phyloP scores from a whole-genome alignment of 1,140 invertebrate genomes.

The Drosophila leontia region DNA sequence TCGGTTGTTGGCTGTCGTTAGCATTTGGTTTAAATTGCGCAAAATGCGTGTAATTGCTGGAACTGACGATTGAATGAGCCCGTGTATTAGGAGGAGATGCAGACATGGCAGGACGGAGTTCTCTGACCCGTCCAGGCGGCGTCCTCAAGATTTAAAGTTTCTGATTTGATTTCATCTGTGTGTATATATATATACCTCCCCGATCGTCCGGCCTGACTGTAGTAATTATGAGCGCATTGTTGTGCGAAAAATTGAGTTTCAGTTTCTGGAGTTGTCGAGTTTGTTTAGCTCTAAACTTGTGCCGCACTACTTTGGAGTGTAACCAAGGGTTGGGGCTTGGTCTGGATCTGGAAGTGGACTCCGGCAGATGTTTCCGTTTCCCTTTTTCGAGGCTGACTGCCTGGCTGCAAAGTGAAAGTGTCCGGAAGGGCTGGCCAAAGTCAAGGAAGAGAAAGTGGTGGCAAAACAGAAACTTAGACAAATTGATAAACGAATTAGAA shows the following conservation, averaged over 20 bases:
- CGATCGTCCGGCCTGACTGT: slow-evolving; percentile 19
- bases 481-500: slow-evolving; percentile 34
- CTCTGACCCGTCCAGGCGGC: slow-evolving; percentile 42
- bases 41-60: slow-evolving; percentile 84
- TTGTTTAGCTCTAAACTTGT: slow-evolving; percentile 71
- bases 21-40: slow-evolving; percentile 84
- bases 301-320: slow-evolving; percentile 25
- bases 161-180: slow-evolving; percentile 66
- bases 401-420: slow-evolving; percentile 44
- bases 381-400: neutral
- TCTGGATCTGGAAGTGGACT: slow-evolving; percentile 35
- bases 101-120: slow-evolving; percentile 13
- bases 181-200: neutral
- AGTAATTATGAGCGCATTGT: slow-evolving; percentile 80
- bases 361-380: slow-evolving; percentile 58
- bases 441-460: slow-evolving; percentile 7
- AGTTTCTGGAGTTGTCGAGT: slow-evolving; percentile 58
- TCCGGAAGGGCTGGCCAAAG: slow-evolving; percentile 10
- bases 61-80: slow-evolving; percentile 82
- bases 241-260: slow-evolving; percentile 79
- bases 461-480: slow-evolving; percentile 8
- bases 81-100: slow-evolving; percentile 55
- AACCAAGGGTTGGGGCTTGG: neutral
- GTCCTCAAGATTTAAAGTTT: slow-evolving; percentile 74
- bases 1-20: slow-evolving; percentile 75